These are phyloP conservation scores for Leucoraja erinaceus DNA, from an alignment of 2,113 vertebrate species.

Conservation along the genomic window DNA sequence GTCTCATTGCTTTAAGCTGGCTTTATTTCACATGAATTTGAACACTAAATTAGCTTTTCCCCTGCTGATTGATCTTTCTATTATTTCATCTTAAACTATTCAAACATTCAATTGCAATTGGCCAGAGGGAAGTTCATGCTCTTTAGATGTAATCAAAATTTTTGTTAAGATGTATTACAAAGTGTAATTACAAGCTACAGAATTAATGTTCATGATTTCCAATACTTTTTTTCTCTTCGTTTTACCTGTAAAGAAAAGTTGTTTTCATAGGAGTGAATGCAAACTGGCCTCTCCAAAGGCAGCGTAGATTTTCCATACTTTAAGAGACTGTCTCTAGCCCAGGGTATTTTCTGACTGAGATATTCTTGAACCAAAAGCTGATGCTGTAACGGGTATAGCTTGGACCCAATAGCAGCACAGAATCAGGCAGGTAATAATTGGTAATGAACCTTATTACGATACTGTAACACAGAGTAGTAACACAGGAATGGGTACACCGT, in stretches of 20 bases:
- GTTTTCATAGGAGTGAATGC: neutral
- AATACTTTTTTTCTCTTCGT: neutral
- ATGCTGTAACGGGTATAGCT: no score
- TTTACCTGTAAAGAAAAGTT: neutral
- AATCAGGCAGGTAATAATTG: no score
- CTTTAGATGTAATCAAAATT: neutral
- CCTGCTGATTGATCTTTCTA: constrained; percentile 30
- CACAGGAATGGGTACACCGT: no score
- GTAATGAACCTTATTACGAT: no score
- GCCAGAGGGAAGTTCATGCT: neutral
- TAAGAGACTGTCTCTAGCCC: neutral
- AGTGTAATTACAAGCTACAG: neutral
- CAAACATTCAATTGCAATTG: constrained; percentile 35
- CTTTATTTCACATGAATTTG: neutral
- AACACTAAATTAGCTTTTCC: constrained; percentile 27
- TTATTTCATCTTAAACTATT: constrained; percentile 29
- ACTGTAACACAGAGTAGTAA: no score
- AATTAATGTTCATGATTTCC: constrained; percentile 1
- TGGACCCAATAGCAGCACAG: no score
- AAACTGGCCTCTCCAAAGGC: neutral
- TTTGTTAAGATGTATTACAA: neutral
- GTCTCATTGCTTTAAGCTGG: neutral
- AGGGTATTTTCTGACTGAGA: neutral
- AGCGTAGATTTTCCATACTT: neutral
- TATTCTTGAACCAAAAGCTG: neutral